A percentile compares a stretch with the other conserved stretches of the same genome.
These are phyloP conservation scores for Epinotia ramella DNA, from an alignment of 2,888 invertebrate genomes.

Conservation along the genomic window DNA sequence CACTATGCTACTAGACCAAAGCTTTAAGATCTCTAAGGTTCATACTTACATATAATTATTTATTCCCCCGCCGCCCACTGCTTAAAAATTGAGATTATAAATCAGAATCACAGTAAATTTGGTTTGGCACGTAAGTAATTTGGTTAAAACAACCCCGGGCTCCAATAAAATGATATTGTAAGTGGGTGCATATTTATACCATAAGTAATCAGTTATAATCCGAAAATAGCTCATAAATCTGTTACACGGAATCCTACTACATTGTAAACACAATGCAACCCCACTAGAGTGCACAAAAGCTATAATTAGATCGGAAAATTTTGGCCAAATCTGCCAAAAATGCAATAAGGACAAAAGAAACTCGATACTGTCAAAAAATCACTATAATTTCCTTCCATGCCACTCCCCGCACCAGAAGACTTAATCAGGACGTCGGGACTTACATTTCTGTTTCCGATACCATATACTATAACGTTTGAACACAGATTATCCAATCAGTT, in stretches of 20 bases:
- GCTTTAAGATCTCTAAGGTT: too few relatives aligned
- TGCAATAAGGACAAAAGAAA: slow-evolving; percentile 69
- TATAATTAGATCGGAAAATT: slow-evolving; percentile 78
- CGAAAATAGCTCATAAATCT: slow-evolving; percentile 66
- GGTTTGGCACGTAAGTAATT: neutral
- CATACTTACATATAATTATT: too few relatives aligned
- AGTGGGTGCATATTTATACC: slow-evolving; percentile 11
- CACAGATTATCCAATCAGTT: slow-evolving; percentile 86
- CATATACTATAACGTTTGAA: slow-evolving; percentile 81
- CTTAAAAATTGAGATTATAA: neutral
- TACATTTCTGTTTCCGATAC: slow-evolving; percentile 84
- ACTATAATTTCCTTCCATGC: slow-evolving; percentile 77
- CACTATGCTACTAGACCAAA: too few relatives aligned
- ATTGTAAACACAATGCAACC: slow-evolving; percentile 58
- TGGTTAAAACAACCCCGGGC: neutral
- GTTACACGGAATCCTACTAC: slow-evolving; percentile 61
- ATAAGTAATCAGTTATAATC: slow-evolving; percentile 54
- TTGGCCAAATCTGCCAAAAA: slow-evolving; percentile 79
- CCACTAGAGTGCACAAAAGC: slow-evolving; percentile 66
- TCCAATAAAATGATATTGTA: neutral
- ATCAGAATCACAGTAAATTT: neutral
- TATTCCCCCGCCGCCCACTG: too few relatives aligned
- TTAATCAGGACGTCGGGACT: slow-evolving; percentile 79
- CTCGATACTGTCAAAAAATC: slow-evolving; percentile 78
- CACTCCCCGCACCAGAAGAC: slow-evolving; percentile 76